Conservation (phyloP, 2,113 vertebrate genomes). For the Craseonycteris thonglongyai region DNA sequence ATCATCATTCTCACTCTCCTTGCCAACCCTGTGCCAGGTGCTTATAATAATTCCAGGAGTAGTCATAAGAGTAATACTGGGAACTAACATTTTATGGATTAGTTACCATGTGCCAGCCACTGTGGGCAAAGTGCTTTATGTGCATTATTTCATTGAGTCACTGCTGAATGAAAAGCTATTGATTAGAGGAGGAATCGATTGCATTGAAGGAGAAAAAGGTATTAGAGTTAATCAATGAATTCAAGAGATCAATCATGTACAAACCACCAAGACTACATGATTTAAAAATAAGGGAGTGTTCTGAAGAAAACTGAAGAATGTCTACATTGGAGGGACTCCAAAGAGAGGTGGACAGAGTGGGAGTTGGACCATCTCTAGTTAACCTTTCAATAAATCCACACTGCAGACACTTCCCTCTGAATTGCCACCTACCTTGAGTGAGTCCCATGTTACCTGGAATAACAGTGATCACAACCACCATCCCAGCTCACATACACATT, state of each 20-base stretch:
- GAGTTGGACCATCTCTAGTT: not conserved
- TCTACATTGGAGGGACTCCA: not conserved
- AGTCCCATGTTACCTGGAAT: not conserved
- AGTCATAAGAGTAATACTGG: not conserved
- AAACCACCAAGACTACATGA: not conserved
- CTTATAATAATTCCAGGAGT: not conserved
- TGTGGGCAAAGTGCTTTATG: not conserved
- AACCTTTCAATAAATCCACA: not conserved
- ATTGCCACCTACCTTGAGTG: not conserved
- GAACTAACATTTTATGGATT: not conserved
- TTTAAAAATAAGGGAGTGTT: not conserved
- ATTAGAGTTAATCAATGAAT: not conserved
- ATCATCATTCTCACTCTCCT: not conserved
- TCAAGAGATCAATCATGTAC: not conserved
- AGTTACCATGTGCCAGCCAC: not conserved
- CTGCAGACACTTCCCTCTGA: not conserved
- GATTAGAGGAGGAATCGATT: not conserved
- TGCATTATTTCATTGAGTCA: not conserved
- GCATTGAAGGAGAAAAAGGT: not conserved
- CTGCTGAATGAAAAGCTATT: not conserved
- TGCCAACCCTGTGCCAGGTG: not conserved
- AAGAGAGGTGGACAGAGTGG: not conserved
- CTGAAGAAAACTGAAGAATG: not conserved
- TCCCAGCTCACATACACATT: not conserved
- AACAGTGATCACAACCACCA: fast-evolving